Conservation (phyloP, 2,888 invertebrate genomes). For the Epistrophe eligans region DNA sequence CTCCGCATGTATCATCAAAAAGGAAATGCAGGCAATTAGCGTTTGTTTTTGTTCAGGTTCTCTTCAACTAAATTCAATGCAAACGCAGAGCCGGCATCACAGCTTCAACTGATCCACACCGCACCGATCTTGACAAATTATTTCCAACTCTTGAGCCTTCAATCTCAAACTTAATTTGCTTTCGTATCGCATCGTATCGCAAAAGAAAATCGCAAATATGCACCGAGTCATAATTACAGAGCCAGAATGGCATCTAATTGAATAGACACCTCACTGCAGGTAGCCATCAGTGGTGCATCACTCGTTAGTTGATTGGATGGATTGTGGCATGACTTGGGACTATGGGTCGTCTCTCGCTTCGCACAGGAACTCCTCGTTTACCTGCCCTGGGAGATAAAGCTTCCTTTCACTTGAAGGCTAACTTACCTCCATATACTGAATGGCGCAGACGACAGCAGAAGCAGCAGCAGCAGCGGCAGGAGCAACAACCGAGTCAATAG, state of each 20-base stretch:
- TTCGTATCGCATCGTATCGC: slow-evolving; percentile 22
- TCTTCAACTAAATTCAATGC: slow-evolving; percentile 17
- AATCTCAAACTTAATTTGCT: slow-evolving; percentile 47
- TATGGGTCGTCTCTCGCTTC: not conserved
- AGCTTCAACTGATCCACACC: slow-evolving; percentile 31
- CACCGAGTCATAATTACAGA: slow-evolving; percentile 70
- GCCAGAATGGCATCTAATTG: slow-evolving; percentile 70
- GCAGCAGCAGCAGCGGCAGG: not conserved
- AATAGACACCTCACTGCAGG: slow-evolving; percentile 71
- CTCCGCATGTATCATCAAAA: slow-evolving; percentile 25
- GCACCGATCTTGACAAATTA: slow-evolving; percentile 63
- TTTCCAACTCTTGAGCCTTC: slow-evolving; percentile 31
- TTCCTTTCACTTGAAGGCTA: slow-evolving; percentile 53
- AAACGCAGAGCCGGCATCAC: not conserved
- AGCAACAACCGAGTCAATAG: slow-evolving; percentile 56
- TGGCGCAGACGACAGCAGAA: not conserved
- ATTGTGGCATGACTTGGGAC: slow-evolving; percentile 33
- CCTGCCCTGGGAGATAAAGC: slow-evolving; percentile 29
- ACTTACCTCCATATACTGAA: not conserved
- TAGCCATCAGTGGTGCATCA: slow-evolving; percentile 64
- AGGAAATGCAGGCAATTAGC: slow-evolving; percentile 62
- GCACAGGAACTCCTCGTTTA: slow-evolving; percentile 53
- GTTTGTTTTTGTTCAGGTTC: slow-evolving; percentile 11
- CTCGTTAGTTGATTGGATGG: slow-evolving; percentile 56
- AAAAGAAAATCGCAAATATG: slow-evolving; percentile 48